phyloP scores from a whole-genome alignment of 2,888 invertebrate species.

The Nomada lathburiana region DNA sequence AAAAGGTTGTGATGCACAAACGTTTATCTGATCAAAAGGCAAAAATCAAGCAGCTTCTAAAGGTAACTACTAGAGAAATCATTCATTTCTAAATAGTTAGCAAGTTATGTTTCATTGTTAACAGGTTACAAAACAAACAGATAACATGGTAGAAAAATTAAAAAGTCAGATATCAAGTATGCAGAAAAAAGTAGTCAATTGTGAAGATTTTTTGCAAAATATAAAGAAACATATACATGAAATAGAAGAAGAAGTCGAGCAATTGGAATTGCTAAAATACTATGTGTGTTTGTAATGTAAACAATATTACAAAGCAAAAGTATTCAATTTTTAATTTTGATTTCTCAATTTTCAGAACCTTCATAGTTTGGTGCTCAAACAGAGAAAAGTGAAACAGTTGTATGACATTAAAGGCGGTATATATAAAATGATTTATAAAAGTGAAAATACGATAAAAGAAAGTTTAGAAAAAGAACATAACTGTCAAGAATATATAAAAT shows the following conservation, averaged over 20 bases:
- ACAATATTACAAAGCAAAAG: slow-evolving; percentile 2
- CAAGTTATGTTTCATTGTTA: background rate
- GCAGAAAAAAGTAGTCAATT: slow-evolving; percentile 76
- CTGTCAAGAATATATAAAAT: slow-evolving; percentile 86
- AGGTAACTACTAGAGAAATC: slow-evolving; percentile 75
- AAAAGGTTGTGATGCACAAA: slow-evolving; percentile 85
- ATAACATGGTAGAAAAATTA: slow-evolving; percentile 13
- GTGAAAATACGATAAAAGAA: slow-evolving; percentile 85
- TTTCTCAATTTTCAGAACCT: slow-evolving; percentile 84
- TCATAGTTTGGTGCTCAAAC: slow-evolving; percentile 88
- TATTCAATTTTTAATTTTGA: slow-evolving; percentile 10
- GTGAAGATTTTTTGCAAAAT: slow-evolving; percentile 75
- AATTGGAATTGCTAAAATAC: slow-evolving; percentile 83
- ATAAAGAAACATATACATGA: slow-evolving; percentile 76
- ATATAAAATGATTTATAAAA: slow-evolving; percentile 82
- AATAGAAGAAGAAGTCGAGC: slow-evolving; percentile 82
- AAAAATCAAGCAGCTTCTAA: slow-evolving; percentile 86
- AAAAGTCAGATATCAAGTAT: slow-evolving; percentile 70
- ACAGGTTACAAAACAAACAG: slow-evolving; percentile 44
- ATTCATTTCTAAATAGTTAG: background rate
- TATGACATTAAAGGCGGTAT: slow-evolving; percentile 83
- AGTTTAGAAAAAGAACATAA: slow-evolving; percentile 87
- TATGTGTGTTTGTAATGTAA: slow-evolving; percentile 77
- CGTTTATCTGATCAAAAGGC: slow-evolving; percentile 87
- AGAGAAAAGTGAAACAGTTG: slow-evolving; percentile 89